Evolutionary conservation across 2,113 vertebrate species (phyloP).

Genomic region (Cyrtonyx montezumae): DNA sequence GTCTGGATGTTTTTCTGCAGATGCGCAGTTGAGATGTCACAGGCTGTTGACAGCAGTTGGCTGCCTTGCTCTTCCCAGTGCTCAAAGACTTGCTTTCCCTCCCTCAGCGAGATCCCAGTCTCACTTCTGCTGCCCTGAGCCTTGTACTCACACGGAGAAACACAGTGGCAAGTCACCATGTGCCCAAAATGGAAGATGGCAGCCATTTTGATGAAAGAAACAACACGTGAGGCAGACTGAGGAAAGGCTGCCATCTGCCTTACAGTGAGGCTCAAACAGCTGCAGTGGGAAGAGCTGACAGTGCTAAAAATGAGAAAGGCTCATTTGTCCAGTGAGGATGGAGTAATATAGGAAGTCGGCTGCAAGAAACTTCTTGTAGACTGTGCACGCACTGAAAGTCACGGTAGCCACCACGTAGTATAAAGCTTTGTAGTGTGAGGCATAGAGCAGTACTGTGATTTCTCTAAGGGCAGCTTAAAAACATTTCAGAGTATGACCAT

Average conservation of each 20-base stretch:
- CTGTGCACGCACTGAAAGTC: not conserved
- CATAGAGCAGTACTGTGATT: not conserved
- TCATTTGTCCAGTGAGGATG: not conserved
- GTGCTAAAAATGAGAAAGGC: not conserved
- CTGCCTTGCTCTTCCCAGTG: not conserved
- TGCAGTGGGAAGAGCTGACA: not conserved
- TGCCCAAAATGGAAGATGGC: not conserved
- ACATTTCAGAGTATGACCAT: rapidly evolving
- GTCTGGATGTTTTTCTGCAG: not conserved
- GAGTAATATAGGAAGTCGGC: not conserved
- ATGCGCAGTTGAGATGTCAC: not conserved
- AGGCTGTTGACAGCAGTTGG: not conserved
- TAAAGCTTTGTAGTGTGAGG: not conserved
- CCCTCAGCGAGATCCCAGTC: too few relatives aligned
- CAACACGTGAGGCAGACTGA: not conserved
- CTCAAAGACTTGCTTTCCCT: not conserved
- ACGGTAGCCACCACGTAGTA: not conserved
- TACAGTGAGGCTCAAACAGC: not conserved
- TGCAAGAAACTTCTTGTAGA: not conserved
- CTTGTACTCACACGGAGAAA: not conserved
- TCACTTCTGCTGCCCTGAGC: not conserved
- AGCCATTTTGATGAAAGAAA: not conserved
- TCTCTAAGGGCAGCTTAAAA: not conserved
- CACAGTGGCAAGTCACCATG: rapidly evolving
- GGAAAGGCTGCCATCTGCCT: not conserved